These are phyloP conservation scores for Calonectris borealis DNA, from an alignment of 2,113 vertebrate species.

Conservation along the genomic window DNA sequence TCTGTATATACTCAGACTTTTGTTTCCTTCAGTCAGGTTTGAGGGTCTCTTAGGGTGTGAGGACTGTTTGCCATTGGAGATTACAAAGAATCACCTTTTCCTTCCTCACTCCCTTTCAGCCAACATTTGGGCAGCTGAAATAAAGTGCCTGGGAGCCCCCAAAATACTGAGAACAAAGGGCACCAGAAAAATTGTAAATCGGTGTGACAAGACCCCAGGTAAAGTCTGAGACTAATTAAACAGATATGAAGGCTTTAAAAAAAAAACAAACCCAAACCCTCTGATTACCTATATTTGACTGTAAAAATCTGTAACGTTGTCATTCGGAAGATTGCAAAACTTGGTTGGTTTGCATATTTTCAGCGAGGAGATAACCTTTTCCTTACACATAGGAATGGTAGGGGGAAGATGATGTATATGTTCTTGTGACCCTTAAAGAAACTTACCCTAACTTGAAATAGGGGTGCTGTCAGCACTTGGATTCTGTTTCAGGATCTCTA, in stretches of 20 bases:
- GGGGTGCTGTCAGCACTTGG: not conserved
- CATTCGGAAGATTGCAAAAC: not conserved
- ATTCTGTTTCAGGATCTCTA: not conserved
- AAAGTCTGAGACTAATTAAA: not conserved
- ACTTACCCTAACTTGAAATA: not conserved
- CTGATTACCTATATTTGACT: not conserved
- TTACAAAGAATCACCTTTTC: not conserved
- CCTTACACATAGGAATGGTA: not conserved
- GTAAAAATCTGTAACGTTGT: not conserved
- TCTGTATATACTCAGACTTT: not conserved
- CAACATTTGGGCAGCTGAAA: not conserved
- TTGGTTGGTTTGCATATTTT: not conserved
- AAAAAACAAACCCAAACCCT: not conserved
- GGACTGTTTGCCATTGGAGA: not conserved
- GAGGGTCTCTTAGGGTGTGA: not conserved
- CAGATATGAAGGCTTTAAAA: rapidly evolving
- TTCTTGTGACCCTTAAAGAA: not conserved
- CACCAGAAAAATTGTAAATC: not conserved
- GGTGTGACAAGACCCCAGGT: not conserved
- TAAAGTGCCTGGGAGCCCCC: not conserved
- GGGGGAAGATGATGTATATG: not conserved
- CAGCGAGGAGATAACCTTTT: not conserved
- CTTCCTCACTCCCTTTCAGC: not conserved
- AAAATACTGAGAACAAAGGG: not conserved
- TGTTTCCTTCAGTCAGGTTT: not conserved